Evolutionary conservation across 2,113 vertebrate genomes (phyloP).

Genomic region (Rhegmatorhina hoffmannsi): DNA sequence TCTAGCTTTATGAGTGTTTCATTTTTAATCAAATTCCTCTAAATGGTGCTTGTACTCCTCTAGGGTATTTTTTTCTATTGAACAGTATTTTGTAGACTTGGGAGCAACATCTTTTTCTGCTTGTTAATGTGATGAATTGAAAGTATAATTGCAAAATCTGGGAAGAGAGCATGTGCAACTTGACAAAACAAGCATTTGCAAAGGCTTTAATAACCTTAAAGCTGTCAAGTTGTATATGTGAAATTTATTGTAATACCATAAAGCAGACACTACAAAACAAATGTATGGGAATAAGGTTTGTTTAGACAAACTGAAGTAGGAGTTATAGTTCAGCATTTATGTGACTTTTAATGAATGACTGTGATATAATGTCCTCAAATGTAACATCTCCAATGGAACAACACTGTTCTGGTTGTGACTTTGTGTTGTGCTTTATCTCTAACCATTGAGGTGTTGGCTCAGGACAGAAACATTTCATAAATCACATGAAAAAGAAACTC

Average conservation of each 20-base stretch:
- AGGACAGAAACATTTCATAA: not conserved
- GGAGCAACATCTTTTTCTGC: slow-evolving; percentile 3
- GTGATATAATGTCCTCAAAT: not conserved
- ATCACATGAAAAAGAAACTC: not conserved
- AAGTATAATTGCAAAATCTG: slow-evolving; percentile 31
- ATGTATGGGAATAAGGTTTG: not conserved
- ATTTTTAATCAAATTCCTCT: slow-evolving; percentile 61
- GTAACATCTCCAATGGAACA: not conserved
- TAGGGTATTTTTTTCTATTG: not conserved
- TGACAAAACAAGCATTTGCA: slow-evolving; percentile 17
- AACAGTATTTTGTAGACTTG: slow-evolving; percentile 1
- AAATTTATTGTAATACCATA: not conserved
- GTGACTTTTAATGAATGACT: not conserved
- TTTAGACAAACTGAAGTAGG: not conserved
- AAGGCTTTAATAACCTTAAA: slow-evolving; percentile 10
- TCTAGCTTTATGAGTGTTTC: slow-evolving; percentile 24
- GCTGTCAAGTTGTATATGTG: not conserved
- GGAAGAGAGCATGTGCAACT: not conserved
- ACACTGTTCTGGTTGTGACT: not conserved
- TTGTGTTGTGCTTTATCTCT: not conserved
- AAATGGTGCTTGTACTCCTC: slow-evolving; percentile 15
- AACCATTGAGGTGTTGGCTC: not conserved
- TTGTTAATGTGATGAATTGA: slow-evolving; percentile 26
- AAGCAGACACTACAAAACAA: not conserved
- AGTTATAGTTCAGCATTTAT: not conserved